Percentiles rank a stretch among this genome's conserved stretches.
phyloP scores from a whole-genome alignment of 2,113 vertebrate genomes.

The Halcyon malimbica region DNA sequence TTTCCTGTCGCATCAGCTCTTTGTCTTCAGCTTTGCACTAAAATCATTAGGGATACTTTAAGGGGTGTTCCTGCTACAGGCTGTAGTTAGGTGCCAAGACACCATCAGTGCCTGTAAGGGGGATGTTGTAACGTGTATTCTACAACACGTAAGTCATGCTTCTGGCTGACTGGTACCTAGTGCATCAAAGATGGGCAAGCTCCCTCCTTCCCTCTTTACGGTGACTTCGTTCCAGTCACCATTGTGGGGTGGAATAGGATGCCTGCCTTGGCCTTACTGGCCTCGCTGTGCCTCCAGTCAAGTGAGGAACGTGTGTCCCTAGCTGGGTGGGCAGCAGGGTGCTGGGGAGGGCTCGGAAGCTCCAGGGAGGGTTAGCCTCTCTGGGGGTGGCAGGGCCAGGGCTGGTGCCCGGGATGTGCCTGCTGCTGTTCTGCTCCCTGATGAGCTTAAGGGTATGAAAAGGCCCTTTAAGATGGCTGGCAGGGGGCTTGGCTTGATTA shows the following conservation, averaged over 20 bases:
- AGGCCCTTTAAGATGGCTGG: conserved; percentile 50
- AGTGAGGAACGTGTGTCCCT: fast-evolving
- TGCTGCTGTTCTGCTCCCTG: not conserved
- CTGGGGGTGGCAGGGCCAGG: not conserved
- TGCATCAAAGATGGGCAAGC: not conserved
- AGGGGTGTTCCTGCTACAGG: not conserved
- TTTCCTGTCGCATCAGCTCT: not conserved
- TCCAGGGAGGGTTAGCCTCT: not conserved
- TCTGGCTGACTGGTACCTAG: not conserved
- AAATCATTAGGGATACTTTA: not conserved
- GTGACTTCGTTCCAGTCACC: not conserved
- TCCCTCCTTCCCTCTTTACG: not conserved
- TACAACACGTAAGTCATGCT: fast-evolving
- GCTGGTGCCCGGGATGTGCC: not conserved
- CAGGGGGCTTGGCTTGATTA: conserved; percentile 68
- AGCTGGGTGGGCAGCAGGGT: not conserved
- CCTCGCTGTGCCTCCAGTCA: not conserved
- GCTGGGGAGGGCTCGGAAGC: not conserved
- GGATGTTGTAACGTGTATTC: fast-evolving
- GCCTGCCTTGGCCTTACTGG: not conserved
- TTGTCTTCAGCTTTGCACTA: not conserved
- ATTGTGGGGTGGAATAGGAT: not conserved
- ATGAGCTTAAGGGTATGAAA: conserved; percentile 65
- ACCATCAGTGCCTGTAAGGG: not conserved
- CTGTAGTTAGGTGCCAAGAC: not conserved